Conservation (phyloP, 2,888 invertebrate species). For the Agrochola litura region DNA sequence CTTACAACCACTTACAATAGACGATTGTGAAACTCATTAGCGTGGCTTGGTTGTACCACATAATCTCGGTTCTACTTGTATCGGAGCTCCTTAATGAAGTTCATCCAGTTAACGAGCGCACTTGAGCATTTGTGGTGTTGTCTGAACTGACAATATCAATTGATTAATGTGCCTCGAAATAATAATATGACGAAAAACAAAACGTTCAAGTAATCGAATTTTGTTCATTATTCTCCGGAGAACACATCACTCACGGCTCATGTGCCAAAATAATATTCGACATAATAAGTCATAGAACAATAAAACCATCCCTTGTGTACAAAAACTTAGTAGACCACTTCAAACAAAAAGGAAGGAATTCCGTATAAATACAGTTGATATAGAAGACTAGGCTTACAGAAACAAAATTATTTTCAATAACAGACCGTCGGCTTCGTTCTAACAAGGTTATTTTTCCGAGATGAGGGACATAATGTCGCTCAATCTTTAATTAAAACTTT, state of each 20-base stretch:
- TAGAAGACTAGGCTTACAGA: constrained; percentile 47
- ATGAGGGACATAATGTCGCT: constrained; percentile 79
- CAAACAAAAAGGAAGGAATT: constrained; percentile 19
- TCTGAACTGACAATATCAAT: constrained; percentile 60
- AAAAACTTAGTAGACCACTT: constrained; percentile 11
- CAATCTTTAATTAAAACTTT: constrained; percentile 87
- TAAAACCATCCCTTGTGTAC: constrained; percentile 17
- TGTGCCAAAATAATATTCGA: constrained; percentile 18
- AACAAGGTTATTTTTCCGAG: constrained; percentile 77
- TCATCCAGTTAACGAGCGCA: constrained; percentile 59
- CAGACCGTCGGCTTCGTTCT: constrained; percentile 71
- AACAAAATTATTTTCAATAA: constrained; percentile 75
- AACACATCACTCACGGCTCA: constrained; percentile 12
- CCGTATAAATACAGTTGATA: constrained; percentile 2
- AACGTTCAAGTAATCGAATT: constrained; percentile 55
- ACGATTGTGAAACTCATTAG: constrained; percentile 64
- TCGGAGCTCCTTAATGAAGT: constrained; percentile 53
- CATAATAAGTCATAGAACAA: constrained; percentile 24
- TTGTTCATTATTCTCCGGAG: constrained; percentile 36
- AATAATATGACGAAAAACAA: constrained; percentile 62
- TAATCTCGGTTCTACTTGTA: constrained; percentile 36
- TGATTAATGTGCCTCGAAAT: constrained; percentile 64
- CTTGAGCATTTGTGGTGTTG: constrained; percentile 46
- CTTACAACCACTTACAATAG: constrained; percentile 56
- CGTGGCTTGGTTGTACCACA: constrained; percentile 35